phyloP scores from a whole-genome alignment of 2,113 vertebrate species.

The Megaceryle maxima region DNA sequence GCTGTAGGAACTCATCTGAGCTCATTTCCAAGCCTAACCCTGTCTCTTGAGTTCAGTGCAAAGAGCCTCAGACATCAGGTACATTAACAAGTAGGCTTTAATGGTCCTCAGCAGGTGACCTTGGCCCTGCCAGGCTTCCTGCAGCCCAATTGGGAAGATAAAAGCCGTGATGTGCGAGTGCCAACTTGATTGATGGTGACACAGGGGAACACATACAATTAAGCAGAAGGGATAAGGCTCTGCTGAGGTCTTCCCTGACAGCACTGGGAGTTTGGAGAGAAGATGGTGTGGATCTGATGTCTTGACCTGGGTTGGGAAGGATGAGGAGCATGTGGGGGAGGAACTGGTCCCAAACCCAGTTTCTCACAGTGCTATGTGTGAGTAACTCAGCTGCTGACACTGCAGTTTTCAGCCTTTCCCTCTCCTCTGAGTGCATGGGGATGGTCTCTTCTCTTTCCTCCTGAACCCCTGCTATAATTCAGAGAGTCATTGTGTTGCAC shows the following conservation, averaged over 20 bases:
- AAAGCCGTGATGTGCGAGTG: neutral
- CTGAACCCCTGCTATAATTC: neutral
- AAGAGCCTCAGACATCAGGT: neutral
- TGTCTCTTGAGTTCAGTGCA: neutral
- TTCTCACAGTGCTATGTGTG: neutral
- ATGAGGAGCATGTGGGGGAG: neutral
- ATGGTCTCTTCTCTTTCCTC: neutral
- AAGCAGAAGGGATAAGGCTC: neutral
- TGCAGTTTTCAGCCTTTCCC: neutral
- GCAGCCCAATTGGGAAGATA: neutral
- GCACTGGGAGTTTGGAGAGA: neutral
- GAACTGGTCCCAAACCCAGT: neutral
- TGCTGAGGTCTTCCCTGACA: neutral
- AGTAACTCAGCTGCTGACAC: neutral
- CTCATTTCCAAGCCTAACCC: neutral
- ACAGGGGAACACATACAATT: fast-evolving
- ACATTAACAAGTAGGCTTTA: constrained; percentile 8
- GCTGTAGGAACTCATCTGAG: neutral
- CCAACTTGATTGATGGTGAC: neutral
- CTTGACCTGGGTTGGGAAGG: neutral
- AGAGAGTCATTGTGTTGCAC: neutral
- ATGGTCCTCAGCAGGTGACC: constrained; percentile 17
- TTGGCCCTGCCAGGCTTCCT: neutral
- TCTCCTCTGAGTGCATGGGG: neutral
- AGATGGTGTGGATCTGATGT: neutral